phyloP scores from a whole-genome alignment of 1,140 invertebrate genomes.

The Cherax quadricarinatus region DNA sequence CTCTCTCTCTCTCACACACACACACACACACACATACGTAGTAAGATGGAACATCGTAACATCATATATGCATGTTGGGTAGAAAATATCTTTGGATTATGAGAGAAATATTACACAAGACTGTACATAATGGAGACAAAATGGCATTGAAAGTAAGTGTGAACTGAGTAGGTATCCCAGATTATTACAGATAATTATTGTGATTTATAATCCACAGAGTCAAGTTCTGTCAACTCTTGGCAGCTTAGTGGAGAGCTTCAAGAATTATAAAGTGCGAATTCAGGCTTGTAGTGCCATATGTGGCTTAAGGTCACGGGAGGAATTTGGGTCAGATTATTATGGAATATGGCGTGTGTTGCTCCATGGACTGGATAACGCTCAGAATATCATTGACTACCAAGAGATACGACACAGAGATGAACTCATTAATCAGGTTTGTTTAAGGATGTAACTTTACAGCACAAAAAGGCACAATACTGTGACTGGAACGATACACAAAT shows the following conservation, averaged over 20 bases:
- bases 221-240: conserved; percentile 79
- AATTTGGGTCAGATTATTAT: conserved; percentile 61
- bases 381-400: conserved; percentile 70
- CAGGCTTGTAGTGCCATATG: conserved; percentile 87
- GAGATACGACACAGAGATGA: conserved; percentile 72
- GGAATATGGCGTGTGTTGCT: conserved; percentile 63
- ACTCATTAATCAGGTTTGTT: conserved; percentile 70
- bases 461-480: too few relatives aligned
- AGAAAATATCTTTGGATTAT: too few relatives aligned
- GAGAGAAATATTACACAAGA: too few relatives aligned
- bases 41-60: too few relatives aligned
- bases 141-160: too few relatives aligned
- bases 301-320: conserved; percentile 78
- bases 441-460: not conserved
- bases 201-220: conserved; percentile 76
- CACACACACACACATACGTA: too few relatives aligned
- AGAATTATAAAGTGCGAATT: conserved; percentile 86
- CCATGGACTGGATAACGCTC: conserved; percentile 68
- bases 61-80: too few relatives aligned
- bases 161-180: too few relatives aligned
- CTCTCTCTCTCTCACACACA: too few relatives aligned
- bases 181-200: not conserved
- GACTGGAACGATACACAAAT: too few relatives aligned
- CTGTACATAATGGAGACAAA: too few relatives aligned
- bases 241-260: conserved; percentile 79